Percentiles rank a stretch among this genome's conserved stretches.
phyloP scores from a whole-genome alignment of 2,888 invertebrate genomes.

The Campoplex nolae region DNA sequence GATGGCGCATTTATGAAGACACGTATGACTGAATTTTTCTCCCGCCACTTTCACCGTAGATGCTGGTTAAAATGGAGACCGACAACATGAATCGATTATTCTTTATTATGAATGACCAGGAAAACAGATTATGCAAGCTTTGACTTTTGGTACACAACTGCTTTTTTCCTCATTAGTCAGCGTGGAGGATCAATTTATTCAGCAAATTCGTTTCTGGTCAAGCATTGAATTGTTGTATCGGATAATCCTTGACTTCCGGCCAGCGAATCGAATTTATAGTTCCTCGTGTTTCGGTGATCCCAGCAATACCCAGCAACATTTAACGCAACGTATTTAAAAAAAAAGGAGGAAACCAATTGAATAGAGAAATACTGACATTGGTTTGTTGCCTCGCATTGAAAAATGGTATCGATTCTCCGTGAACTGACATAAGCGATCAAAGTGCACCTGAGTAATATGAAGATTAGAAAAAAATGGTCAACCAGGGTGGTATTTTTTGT shows the following conservation, averaged over 20 bases:
- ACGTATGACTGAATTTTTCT: neutral
- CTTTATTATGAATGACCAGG: conserved; percentile 9
- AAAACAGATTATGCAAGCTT: conserved; percentile 17
- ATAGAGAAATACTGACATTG: neutral
- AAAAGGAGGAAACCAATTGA: neutral
- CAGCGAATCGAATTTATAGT: neutral
- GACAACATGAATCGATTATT: conserved; percentile 3
- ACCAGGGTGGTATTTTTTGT: conserved; percentile 64
- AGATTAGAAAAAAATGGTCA: conserved; percentile 59
- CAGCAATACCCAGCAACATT: conserved; percentile 1
- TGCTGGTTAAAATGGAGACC: neutral
- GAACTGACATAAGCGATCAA: conserved; percentile 4
- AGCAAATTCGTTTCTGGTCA: conserved; percentile 52
- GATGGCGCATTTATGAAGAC: conserved; percentile 34
- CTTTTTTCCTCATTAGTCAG: conserved; percentile 8
- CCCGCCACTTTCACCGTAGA: too few species aligned
- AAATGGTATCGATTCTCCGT: conserved; percentile 11
- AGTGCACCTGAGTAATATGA: conserved; percentile 37
- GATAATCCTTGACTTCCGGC: conserved; percentile 71
- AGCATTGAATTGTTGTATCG: conserved; percentile 29
- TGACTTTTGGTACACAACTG: neutral
- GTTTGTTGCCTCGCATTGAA: neutral
- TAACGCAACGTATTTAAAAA: neutral
- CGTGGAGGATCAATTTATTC: conserved; percentile 63
- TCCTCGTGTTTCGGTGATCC: conserved; percentile 28